Evolutionary conservation across 2,113 vertebrate species (phyloP).

Genomic region (Forbesichthys papilliferus): DNA sequence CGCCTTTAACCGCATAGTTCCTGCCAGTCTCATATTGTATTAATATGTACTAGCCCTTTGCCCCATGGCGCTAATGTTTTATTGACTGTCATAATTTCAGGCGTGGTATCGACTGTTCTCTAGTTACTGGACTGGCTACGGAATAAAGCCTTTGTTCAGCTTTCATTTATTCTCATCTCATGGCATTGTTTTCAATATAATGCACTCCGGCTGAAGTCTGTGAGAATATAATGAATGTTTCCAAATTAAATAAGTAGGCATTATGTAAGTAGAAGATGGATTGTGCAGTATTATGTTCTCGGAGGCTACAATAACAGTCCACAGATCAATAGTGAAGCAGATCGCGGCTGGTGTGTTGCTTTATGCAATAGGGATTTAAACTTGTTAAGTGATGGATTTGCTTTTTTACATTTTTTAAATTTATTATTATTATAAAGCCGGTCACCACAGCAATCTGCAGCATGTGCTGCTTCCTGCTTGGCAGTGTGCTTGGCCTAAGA

Average conservation of each 20-base stretch:
- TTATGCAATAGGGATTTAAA: neutral
- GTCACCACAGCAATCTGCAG: neutral
- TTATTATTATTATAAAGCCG: no score
- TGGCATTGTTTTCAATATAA: conserved; percentile 14
- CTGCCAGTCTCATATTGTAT: conserved; percentile 5
- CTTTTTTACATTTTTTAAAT: neutral
- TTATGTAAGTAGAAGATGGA: no score
- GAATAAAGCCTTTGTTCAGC: conserved; percentile 8
- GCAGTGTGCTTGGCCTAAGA: conserved; percentile 13
- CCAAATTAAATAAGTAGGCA: neutral
- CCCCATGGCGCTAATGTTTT: conserved; percentile 46
- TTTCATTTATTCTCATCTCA: conserved; percentile 6
- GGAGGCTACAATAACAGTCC: conserved; percentile 10
- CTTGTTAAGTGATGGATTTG: neutral
- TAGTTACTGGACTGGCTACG: conserved; percentile 23
- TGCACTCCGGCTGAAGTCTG: neutral
- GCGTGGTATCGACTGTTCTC: conserved; percentile 38
- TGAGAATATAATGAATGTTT: neutral
- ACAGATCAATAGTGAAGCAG: conserved; percentile 1
- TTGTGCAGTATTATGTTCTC: no score
- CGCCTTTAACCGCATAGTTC: no score
- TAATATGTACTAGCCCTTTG: conserved; percentile 35
- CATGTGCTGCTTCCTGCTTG: neutral
- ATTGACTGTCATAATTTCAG: conserved; percentile 54
- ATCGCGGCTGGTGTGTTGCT: conserved; percentile 14